phyloP scores from a whole-genome alignment of 1,140 invertebrate genomes.

The Polypedilum pembai region DNA sequence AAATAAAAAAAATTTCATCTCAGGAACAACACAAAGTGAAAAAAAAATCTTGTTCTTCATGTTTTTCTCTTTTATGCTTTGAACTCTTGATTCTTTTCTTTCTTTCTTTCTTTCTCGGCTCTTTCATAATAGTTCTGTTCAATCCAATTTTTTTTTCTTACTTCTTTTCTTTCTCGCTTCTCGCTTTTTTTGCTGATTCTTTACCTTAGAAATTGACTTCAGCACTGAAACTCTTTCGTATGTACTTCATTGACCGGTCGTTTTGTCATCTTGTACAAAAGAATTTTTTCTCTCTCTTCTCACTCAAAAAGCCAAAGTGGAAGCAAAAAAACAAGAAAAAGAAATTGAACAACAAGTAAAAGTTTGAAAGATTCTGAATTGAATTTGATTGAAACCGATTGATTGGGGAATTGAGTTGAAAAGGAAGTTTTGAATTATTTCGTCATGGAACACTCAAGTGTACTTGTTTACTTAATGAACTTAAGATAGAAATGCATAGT shows the following conservation, averaged over 20 bases:
- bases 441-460: too few relatives aligned
- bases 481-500: too few relatives aligned
- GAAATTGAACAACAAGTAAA: too few relatives aligned
- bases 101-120: background rate
- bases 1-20: background rate
- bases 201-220: background rate
- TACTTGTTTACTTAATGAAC: too few relatives aligned
- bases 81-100: conserved; percentile 8
- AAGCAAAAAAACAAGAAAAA: too few relatives aligned
- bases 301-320: too few relatives aligned
- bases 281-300: background rate
- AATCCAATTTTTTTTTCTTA: too few relatives aligned
- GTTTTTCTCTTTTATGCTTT: conserved; percentile 19
- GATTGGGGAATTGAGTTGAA: too few relatives aligned
- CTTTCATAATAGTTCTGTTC: background rate
- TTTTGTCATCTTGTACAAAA: background rate
- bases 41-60: conserved; percentile 14
- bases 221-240: background rate
- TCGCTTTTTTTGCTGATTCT: background rate
- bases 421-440: too few relatives aligned
- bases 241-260: background rate
- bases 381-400: too few relatives aligned
- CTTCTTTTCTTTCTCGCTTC: too few relatives aligned
- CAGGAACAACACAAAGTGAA: background rate
- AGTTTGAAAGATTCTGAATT: too few relatives aligned